Percentiles rank a stretch among this genome's conserved stretches.
phyloP scores from a whole-genome alignment of 2,113 vertebrate species.

The Coptodon rendalli region DNA sequence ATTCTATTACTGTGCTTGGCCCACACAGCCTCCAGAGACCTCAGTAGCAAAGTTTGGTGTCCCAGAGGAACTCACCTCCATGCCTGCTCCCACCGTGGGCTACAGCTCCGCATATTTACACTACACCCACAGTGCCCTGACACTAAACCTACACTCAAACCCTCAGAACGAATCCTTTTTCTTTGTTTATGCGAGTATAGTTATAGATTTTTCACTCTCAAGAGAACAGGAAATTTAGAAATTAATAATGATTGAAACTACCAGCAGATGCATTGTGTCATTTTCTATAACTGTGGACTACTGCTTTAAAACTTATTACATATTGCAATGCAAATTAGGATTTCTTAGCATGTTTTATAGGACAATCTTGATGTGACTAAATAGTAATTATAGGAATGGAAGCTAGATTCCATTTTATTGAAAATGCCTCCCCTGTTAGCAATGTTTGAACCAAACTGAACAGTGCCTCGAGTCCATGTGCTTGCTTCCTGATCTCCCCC shows the following conservation, averaged over 20 bases:
- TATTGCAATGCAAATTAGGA: background rate
- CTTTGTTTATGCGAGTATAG: background rate
- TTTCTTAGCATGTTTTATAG: background rate
- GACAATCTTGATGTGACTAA: background rate
- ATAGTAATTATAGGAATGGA: background rate
- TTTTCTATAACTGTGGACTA: background rate
- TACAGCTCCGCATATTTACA: background rate
- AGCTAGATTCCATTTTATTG: background rate
- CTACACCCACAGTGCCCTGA: background rate
- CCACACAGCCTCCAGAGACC: background rate
- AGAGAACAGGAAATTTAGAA: background rate
- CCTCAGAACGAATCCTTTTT: background rate
- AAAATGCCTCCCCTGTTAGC: background rate
- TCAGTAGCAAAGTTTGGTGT: background rate
- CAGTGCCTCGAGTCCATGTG: background rate
- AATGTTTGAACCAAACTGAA: background rate
- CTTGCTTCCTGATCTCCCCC: background rate
- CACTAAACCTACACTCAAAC: background rate
- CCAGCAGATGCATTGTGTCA: background rate
- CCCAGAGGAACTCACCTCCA: background rate
- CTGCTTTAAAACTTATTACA: background rate
- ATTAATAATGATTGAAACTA: background rate
- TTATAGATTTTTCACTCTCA: background rate
- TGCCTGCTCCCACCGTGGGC: background rate
- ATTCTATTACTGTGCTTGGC: background rate